Evolutionary conservation across 2,113 vertebrate species (phyloP).

Genomic region (Crypturellus undulatus): DNA sequence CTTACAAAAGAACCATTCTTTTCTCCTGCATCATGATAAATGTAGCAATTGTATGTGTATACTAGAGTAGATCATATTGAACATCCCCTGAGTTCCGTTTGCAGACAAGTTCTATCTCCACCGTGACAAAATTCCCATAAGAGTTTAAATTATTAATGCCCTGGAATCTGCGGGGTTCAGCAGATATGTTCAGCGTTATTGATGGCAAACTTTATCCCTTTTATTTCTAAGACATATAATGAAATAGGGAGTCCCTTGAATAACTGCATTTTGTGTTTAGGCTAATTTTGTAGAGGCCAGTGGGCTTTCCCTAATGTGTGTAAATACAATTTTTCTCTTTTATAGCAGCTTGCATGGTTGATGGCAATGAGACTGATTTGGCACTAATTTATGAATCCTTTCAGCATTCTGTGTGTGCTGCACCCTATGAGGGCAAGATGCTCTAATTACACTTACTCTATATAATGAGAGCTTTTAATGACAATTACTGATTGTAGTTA

Average conservation of each 20-base stretch:
- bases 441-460: constrained; percentile 78
- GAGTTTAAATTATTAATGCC: constrained; percentile 93
- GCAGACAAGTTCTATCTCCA: constrained; percentile 85
- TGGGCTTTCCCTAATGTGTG: constrained; percentile 74
- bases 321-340: constrained; percentile 75
- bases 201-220: constrained; percentile 86
- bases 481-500: constrained; percentile 78
- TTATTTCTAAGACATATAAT: constrained; percentile 86
- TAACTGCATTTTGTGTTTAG: constrained; percentile 80
- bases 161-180: constrained; percentile 87
- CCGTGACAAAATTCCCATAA: constrained; percentile 86
- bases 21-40: constrained; percentile 65
- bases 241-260: constrained; percentile 84
- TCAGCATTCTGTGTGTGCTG: constrained; percentile 55
- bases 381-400: constrained; percentile 79
- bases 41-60: constrained; percentile 62
- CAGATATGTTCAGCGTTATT: constrained; percentile 86
- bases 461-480: constrained; percentile 80
- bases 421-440: constrained; percentile 67
- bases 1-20: constrained; percentile 54
- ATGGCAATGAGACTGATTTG: constrained; percentile 75
- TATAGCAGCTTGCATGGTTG: constrained; percentile 46
- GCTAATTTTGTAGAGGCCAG: constrained; percentile 82
- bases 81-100: constrained; percentile 82
- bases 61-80: constrained; percentile 83